Evolutionary conservation across 2,888 invertebrate species (phyloP), one percentile per base, ranked within the genome.

Genomic region (Physocephala rufipes): DNA sequence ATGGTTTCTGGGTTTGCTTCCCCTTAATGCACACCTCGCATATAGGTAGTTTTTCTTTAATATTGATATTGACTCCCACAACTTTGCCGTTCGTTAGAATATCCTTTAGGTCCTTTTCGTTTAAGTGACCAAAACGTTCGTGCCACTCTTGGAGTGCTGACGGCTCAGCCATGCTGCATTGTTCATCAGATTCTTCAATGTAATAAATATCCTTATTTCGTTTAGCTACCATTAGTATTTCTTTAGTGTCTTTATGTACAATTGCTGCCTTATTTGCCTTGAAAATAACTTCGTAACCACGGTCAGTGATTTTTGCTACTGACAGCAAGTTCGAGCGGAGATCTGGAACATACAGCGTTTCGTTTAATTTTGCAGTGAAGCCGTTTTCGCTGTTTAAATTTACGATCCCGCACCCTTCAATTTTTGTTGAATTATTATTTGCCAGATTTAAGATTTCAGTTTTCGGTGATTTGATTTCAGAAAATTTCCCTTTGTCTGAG

Each of bases 301-400:
- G 58, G 15, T 64, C 47, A 9, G 73, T 67, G 15, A 74, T 69
- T 59, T 73, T 71, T 16, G 67, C 66, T 9, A 74, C 72, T 13
- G 71, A 74, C 19, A 73, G 19, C 13, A 74, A 24, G 63, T 69
- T 74, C 45, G 70, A 62, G 45, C 66, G 68, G 12, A 72, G 63
- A 61, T 72, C 67, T 2, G 69, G 69, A 13, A 72, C 70, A 24
- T 55, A 72, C 15, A 74, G 36, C 58, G 66, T 36, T 28, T 71
- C 47, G 16, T 67, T 59, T n/a, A n/a, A n/a, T n/a, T n/a, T n/a
- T n/a, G n/a, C n/a, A n/a, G n/a, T n/a, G n/a, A n/a, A n/a, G n/a
- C n/a, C n/a, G n/a, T n/a, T n/a, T n/a, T n/a, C n/a, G n/a, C n/a
- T n/a, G n/a, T n/a, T n/a, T n/a, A n/a, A n/a, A n/a, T n/a, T n/a